A percentile compares a stretch with the other conserved stretches of the same genome.
Conservation (phyloP, 1,140 invertebrate species). For the Spodoptera litura region DNA sequence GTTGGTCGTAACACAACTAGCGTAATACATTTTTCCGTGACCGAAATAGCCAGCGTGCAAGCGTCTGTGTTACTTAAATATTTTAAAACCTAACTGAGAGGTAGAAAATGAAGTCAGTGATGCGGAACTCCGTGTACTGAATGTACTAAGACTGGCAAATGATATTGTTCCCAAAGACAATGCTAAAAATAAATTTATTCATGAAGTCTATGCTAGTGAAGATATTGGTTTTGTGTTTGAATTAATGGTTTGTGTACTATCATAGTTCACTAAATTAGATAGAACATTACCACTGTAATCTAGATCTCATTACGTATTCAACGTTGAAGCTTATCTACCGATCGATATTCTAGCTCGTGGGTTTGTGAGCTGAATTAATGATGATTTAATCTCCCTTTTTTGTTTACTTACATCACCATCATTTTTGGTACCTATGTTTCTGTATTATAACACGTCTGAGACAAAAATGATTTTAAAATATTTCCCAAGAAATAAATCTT, state of each 20-base stretch:
- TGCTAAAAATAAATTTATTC: neutral
- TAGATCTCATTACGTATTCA: too few relatives aligned
- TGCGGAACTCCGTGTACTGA: neutral
- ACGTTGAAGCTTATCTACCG: too few relatives aligned
- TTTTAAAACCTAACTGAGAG: slow-evolving; percentile 5
- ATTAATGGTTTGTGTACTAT: too few relatives aligned
- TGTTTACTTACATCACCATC: neutral
- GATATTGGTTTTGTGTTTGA: neutral
- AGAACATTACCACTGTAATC: too few relatives aligned
- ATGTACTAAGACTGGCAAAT: neutral
- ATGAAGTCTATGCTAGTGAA: neutral
- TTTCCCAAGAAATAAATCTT: neutral
- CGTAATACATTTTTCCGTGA: neutral
- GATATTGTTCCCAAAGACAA: neutral
- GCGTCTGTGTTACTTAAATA: slow-evolving; percentile 22
- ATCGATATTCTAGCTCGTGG: too few relatives aligned
- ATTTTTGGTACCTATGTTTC: neutral
- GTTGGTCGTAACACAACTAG: slow-evolving; percentile 5
- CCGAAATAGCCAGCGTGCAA: neutral
- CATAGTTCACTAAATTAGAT: too few relatives aligned
- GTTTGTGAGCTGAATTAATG: too few relatives aligned
- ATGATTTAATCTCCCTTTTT: neutral
- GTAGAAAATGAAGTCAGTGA: neutral
- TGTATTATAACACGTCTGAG: neutral
- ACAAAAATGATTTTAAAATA: neutral